Evolutionary conservation across 2,888 invertebrate species (phyloP).

Genomic region (Glaucopsyche alexis): DNA sequence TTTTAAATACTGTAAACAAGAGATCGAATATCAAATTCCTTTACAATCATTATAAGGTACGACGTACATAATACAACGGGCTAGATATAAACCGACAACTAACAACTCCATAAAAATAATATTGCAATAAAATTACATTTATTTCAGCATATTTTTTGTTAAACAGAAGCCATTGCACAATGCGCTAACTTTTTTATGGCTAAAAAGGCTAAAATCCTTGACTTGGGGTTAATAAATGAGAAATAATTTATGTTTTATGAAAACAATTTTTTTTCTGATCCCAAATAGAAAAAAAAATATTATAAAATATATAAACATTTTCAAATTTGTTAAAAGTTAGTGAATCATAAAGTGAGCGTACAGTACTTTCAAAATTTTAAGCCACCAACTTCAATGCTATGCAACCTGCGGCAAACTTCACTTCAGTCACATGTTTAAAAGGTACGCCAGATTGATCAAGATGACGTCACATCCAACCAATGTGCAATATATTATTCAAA

Average conservation of each 20-base stretch:
- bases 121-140: conserved; percentile 22
- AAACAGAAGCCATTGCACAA: background rate
- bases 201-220: background rate
- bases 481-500: background rate
- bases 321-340: background rate
- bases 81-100: conserved; percentile 21
- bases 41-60: conserved; percentile 53
- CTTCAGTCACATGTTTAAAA: background rate
- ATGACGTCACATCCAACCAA: background rate
- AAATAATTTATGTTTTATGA: background rate
- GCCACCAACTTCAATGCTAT: background rate
- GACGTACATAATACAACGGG: conserved; percentile 40
- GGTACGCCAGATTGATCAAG: background rate
- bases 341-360: background rate
- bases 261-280: background rate
- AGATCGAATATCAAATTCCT: conserved; percentile 70
- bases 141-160: background rate
- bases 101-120: conserved; percentile 28
- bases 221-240: background rate
- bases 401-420: background rate
- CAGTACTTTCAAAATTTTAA: background rate
- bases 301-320: background rate
- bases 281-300: too few species aligned
- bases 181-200: background rate
- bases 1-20: conserved; percentile 77